phyloP scores from a whole-genome alignment of 2,113 vertebrate species.

The Dolichallabes microphthalmus region DNA sequence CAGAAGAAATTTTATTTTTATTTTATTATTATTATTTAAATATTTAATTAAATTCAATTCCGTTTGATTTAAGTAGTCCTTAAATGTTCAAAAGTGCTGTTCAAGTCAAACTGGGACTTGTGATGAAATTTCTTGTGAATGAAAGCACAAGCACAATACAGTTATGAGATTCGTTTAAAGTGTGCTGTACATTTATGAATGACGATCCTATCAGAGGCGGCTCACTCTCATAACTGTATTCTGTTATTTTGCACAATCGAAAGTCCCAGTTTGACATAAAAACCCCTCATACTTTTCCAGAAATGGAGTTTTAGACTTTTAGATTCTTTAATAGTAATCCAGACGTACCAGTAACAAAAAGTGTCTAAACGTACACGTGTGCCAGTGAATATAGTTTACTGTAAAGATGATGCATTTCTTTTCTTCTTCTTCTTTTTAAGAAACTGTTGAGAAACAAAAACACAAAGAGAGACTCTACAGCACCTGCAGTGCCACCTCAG shows the following conservation, averaged over 20 bases:
- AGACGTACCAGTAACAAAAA: background rate
- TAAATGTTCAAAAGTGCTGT: background rate
- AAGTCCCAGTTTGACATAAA: too few relatives aligned
- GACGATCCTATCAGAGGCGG: too few relatives aligned
- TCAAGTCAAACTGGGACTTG: too few relatives aligned
- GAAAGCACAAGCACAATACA: too few relatives aligned
- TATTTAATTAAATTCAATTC: background rate
- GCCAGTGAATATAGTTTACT: background rate
- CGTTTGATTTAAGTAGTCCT: background rate
- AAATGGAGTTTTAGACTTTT: background rate
- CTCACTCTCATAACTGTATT: too few relatives aligned
- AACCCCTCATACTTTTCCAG: background rate
- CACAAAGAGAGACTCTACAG: conserved; percentile 38
- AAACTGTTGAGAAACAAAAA: conserved; percentile 65
- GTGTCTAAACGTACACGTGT: background rate
- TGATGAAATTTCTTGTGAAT: too few relatives aligned
- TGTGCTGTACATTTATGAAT: too few relatives aligned
- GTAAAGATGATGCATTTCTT: background rate
- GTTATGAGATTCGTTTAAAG: too few relatives aligned
- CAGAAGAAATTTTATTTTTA: too few relatives aligned
- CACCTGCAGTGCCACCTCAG: conserved; percentile 48
- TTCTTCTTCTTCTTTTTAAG: conserved; percentile 51
- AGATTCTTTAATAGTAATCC: background rate
- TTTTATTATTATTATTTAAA: background rate
- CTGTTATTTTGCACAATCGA: too few relatives aligned